Percentiles rank a stretch among this genome's conserved stretches.
Evolutionary conservation across 1,140 invertebrate species (phyloP).

Genomic region (Atta colombica): DNA sequence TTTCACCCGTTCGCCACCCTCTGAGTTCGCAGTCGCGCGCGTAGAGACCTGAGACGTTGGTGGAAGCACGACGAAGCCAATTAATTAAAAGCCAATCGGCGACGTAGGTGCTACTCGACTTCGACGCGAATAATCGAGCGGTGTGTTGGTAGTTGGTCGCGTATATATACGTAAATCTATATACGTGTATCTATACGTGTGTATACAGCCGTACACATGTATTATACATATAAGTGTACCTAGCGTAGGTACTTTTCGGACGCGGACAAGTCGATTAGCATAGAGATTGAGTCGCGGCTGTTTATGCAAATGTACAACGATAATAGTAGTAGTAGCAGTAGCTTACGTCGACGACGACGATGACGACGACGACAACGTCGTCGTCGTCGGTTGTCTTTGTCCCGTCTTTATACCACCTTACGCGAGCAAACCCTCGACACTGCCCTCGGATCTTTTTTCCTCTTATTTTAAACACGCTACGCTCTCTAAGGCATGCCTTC

Average conservation of each 20-base stretch:
- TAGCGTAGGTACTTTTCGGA: constrained; percentile 80
- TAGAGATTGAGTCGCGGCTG: constrained; percentile 86
- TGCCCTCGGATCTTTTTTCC: constrained; percentile 7
- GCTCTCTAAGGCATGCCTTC: constrained; percentile 3
- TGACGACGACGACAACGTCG: neutral
- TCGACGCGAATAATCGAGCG: constrained; percentile 41
- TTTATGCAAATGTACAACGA: constrained; percentile 83
- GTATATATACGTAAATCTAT: constrained; percentile 22
- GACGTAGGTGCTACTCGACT: constrained; percentile 44
- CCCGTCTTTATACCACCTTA: constrained; percentile 31
- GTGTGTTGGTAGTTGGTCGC: constrained; percentile 9
- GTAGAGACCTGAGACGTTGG: constrained; percentile 20
- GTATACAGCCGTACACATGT: constrained; percentile 7
- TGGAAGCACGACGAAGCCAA: constrained; percentile 61
- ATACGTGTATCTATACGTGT: neutral
- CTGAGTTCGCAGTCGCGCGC: neutral
- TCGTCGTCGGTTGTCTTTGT: constrained; percentile 1
- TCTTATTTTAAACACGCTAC: constrained; percentile 21
- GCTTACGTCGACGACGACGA: constrained; percentile 65
- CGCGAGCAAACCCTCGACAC: constrained; percentile 21
- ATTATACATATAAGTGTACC: constrained; percentile 62
- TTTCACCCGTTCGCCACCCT: neutral
- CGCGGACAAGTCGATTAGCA: constrained; percentile 85
- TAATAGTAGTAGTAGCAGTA: constrained; percentile 72
- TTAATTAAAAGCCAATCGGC: constrained; percentile 78